Percentiles rank a stretch among this genome's conserved stretches.
Conservation (phyloP, 2,888 invertebrate genomes). For the Hydrotaea diabolus region DNA sequence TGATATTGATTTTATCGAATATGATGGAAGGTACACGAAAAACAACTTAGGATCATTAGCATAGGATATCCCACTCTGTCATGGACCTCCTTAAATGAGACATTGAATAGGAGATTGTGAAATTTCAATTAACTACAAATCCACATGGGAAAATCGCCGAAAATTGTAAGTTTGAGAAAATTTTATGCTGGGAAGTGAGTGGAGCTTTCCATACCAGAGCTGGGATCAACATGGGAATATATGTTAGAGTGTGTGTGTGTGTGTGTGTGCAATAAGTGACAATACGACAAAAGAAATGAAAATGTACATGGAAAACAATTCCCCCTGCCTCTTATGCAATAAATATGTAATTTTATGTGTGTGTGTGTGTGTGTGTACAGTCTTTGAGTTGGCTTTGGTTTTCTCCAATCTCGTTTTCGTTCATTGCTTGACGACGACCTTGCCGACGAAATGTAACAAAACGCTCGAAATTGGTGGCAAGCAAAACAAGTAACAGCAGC, state of each 20-base stretch:
- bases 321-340: slow-evolving; percentile 17
- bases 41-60: too few species aligned
- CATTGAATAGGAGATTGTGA: too few species aligned
- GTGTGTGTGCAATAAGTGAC: not conserved
- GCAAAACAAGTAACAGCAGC: not conserved
- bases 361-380: not conserved
- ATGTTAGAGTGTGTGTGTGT: not conserved
- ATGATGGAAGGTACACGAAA: too few species aligned
- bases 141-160: too few species aligned
- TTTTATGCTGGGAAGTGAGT: too few species aligned
- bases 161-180: too few species aligned
- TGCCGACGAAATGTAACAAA: not conserved
- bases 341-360: not conserved
- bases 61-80: too few species aligned
- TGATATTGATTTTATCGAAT: too few species aligned
- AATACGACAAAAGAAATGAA: not conserved
- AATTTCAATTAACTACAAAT: too few species aligned
- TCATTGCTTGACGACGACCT: slow-evolving; percentile 12
- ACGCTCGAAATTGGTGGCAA: not conserved
- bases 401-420: not conserved
- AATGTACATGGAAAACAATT: slow-evolving; percentile 26
- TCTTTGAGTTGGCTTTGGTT: slow-evolving; percentile 10
- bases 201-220: not conserved
- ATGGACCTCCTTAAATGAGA: too few species aligned
- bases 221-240: not conserved